phyloP scores from a whole-genome alignment of 1,140 invertebrate genomes.

The Lysiphlebus fabarum region DNA sequence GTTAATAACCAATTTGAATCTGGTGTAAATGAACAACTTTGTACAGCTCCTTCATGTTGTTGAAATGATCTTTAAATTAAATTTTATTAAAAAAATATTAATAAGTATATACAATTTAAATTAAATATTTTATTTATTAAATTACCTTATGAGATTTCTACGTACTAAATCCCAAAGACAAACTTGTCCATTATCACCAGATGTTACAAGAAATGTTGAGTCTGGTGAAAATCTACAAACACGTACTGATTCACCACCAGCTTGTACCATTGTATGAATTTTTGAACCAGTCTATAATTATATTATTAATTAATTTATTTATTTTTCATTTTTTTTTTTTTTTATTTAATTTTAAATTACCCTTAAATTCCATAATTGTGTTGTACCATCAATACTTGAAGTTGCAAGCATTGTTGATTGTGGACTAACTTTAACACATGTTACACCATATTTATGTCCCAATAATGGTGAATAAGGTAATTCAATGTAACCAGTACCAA shows the following conservation, averaged over 20 bases:
- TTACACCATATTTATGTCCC: slow-evolving; percentile 68
- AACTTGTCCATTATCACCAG: slow-evolving; percentile 71
- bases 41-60: slow-evolving; percentile 67
- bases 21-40: slow-evolving; percentile 63
- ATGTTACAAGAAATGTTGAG: slow-evolving; percentile 65
- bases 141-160: slow-evolving; percentile 61
- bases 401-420: slow-evolving; percentile 68
- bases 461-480: slow-evolving; percentile 59
- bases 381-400: slow-evolving; percentile 70
- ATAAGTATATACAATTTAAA: too few relatives aligned
- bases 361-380: slow-evolving; percentile 67
- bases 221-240: slow-evolving; percentile 66
- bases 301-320: neutral
- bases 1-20: slow-evolving; percentile 67
- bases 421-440: slow-evolving; percentile 67
- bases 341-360: slow-evolving; percentile 23
- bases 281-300: slow-evolving; percentile 54
- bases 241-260: slow-evolving; percentile 64
- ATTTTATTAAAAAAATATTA: slow-evolving; percentile 1
- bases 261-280: slow-evolving; percentile 64
- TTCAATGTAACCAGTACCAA: slow-evolving; percentile 58
- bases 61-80: slow-evolving; percentile 58
- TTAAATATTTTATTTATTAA: too few relatives aligned
- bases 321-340: neutral
- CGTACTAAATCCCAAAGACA: slow-evolving; percentile 72